These are phyloP conservation scores for Zootermopsis nevadensis DNA, from an alignment of 2,888 invertebrate genomes.

Conservation along the genomic window DNA sequence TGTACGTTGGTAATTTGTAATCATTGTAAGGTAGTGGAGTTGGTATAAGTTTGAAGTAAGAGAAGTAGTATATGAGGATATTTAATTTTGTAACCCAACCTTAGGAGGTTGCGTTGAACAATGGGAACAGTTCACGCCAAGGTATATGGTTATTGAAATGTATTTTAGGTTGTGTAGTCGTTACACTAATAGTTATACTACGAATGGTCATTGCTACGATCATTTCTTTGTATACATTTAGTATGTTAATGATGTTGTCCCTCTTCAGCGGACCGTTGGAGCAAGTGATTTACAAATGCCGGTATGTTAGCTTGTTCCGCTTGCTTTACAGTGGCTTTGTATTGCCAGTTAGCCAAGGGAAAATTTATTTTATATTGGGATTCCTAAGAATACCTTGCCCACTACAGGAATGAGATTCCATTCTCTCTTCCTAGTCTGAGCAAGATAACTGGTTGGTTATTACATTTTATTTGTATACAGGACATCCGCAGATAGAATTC, in stretches of 20 bases:
- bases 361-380: neutral
- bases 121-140: conserved; percentile 66
- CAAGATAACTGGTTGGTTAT: neutral
- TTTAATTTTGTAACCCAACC: neutral
- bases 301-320: neutral
- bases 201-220: neutral
- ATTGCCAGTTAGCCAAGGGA: neutral
- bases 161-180: neutral
- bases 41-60: too few relatives aligned
- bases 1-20: too few relatives aligned
- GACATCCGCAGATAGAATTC: neutral
- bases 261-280: neutral
- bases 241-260: neutral
- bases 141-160: conserved; percentile 57
- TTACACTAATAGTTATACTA: too few relatives aligned
- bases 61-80: too few relatives aligned
- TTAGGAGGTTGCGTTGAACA: conserved; percentile 33
- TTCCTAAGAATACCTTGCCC: neutral
- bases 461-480: neutral
- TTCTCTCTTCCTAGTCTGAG: neutral
- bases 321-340: neutral
- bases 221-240: neutral
- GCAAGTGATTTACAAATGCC: neutral
- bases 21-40: too few relatives aligned
- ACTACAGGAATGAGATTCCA: neutral